Base-by-base conservation (phyloP, 1,140 invertebrate species). In the Forficula auricularia region DNA sequence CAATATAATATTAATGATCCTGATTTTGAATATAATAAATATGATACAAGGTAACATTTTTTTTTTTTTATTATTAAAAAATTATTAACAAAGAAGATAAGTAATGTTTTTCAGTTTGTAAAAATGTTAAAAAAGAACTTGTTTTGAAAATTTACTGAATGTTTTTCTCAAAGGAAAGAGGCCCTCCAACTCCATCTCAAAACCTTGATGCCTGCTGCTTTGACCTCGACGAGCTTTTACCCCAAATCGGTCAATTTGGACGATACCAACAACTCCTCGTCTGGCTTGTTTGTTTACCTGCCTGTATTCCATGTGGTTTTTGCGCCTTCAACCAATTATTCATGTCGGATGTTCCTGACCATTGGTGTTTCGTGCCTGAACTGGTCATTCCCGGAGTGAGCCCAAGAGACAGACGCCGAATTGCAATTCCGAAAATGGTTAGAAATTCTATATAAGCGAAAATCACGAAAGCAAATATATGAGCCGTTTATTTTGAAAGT, bases 311-410 rank as follows among this genome's bases (percentile, higher is more conserved):
- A 0, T 89, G 84, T 54, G 85, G 84, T 1, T 88, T 88, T 58
- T 82, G 84, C 57, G 83, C 83, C 1, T 90, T 88, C 58, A 88
- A 87, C 62, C 87, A 90, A 56, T 69, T 86, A 2, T 88, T 88
- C 57, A 84, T 87, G 79, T 72, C 80, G 0, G 78, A 84, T 50
- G 71, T 72, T 15, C 83, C 83, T 0, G 68, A 76, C 22, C 79
- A 87, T 60, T 84, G 82, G 81, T 88, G 84, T 53, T 65, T 60
- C 37, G 65, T 83, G 3, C 79, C 82, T 0, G 69, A 75, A 46
- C 58, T 85, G 13, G 56, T 64, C 32, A 27, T 27, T 27, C 22
- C 22, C 22, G 61, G 70, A 53, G 52, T 77, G 37, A 64, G 69
- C 30, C 47, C 68, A 22, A 68, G 75, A 36, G 60, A 71, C 45